These are phyloP conservation scores for Bubo scandiacus DNA, from an alignment of 2,113 vertebrate genomes.

Conservation along the genomic window DNA sequence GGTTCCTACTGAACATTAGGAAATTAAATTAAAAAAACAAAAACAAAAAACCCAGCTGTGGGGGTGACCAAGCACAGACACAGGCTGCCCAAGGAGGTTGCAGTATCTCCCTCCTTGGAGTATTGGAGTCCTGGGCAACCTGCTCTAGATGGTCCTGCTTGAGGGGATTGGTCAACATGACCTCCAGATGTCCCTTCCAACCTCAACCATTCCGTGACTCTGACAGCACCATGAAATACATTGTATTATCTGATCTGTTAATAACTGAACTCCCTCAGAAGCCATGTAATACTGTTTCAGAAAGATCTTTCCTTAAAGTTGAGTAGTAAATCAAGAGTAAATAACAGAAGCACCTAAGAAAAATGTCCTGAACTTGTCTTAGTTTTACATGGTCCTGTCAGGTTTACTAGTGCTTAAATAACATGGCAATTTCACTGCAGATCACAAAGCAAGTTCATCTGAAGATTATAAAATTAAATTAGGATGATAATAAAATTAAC, in stretches of 20 bases:
- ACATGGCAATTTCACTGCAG: not conserved
- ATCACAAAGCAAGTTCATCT: not conserved
- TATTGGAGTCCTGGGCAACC: not conserved
- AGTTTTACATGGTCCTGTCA: not conserved
- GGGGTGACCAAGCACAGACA: not conserved
- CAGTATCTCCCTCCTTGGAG: not conserved
- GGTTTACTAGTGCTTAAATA: not conserved
- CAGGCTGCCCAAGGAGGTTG: not conserved
- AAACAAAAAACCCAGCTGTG: no score
- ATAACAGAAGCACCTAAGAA: not conserved
- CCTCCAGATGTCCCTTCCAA: not conserved
- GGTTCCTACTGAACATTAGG: not conserved
- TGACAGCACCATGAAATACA: not conserved
- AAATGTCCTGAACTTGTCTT: not conserved
- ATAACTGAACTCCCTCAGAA: not conserved
- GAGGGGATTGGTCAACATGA: fast-evolving
- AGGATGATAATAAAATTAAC: not conserved
- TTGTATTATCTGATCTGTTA: not conserved
- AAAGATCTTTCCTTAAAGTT: not conserved
- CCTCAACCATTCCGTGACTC: not conserved
- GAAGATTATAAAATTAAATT: not conserved
- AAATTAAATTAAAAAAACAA: not conserved
- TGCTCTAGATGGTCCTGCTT: not conserved
- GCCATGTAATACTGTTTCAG: not conserved
- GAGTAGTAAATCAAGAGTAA: not conserved